Evolutionary conservation across 2,888 invertebrate genomes (phyloP).

Genomic region (Lordiphosa andalusiaca): DNA sequence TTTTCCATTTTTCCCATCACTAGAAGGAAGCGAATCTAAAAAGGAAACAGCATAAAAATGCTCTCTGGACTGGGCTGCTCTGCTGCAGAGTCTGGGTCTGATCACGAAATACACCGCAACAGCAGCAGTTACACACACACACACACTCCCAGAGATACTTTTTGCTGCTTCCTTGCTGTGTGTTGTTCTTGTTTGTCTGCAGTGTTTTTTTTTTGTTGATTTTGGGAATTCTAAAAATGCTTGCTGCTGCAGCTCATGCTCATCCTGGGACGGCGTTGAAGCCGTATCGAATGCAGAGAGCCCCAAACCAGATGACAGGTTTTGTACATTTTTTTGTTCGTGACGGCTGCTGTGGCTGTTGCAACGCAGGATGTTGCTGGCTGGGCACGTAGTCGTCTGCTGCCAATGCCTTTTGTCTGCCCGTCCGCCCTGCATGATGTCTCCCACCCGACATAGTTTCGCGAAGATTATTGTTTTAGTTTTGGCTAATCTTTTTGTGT

Average conservation of each 20-base stretch:
- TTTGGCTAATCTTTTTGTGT: no score
- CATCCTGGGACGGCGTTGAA: constrained; percentile 16
- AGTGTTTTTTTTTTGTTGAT: constrained; percentile 44
- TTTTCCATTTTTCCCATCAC: constrained; percentile 4
- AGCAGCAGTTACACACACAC: constrained; percentile 1
- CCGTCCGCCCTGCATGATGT: constrained; percentile 8
- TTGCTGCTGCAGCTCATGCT: constrained; percentile 23
- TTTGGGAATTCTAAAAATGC: constrained; percentile 69
- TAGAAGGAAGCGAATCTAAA: constrained; percentile 2
- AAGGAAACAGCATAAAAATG: constrained; percentile 6
- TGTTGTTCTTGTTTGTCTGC: constrained; percentile 39
- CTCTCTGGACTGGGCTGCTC: constrained; percentile 15
- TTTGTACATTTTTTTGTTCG: constrained; percentile 25
- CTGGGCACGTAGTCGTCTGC: constrained; percentile 31
- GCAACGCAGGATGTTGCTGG: constrained; percentile 59
- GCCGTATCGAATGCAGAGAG: constrained; percentile 37
- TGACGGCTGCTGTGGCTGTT: constrained; percentile 13
- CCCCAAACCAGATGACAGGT: constrained; percentile 56
- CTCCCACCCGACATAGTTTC: no score
- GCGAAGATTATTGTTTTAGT: no score
- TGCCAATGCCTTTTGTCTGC: constrained; percentile 43
- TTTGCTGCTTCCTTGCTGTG: constrained; percentile 29
- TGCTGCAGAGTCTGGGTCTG: constrained; percentile 37
- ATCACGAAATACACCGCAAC: constrained; percentile 16
- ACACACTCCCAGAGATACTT: constrained; percentile 6